Conservation (phyloP, 2,113 vertebrate genomes). For the Mirza zaza region DNA sequence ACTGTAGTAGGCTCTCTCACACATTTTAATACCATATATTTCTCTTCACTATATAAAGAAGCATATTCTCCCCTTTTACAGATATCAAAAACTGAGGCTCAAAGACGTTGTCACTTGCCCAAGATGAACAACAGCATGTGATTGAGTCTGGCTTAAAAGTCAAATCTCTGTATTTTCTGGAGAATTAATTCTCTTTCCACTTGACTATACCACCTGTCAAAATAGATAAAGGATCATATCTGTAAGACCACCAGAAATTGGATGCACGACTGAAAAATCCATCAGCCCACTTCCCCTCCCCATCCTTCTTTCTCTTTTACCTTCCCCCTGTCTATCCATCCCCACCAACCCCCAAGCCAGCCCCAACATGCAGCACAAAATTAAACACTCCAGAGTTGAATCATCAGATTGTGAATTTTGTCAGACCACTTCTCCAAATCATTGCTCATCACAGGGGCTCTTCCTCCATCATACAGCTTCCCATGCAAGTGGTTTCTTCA, state of each 20-base stretch:
- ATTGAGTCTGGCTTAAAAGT: background rate
- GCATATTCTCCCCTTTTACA: background rate
- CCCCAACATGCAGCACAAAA: background rate
- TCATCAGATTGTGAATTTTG: background rate
- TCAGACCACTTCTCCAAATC: background rate
- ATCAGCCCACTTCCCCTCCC: background rate
- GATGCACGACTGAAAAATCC: background rate
- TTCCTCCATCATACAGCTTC: constrained; percentile 65
- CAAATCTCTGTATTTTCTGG: background rate
- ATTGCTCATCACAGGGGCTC: constrained; percentile 9
- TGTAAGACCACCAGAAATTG: background rate
- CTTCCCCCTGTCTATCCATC: background rate
- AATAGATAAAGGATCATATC: background rate
- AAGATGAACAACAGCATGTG: background rate
- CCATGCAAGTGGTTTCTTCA: background rate
- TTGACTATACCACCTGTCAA: background rate
- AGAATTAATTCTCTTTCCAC: background rate
- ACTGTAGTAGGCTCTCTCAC: background rate
- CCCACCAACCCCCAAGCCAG: background rate
- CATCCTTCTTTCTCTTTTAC: background rate
- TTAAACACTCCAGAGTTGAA: background rate
- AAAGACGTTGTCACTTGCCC: background rate
- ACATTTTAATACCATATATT: background rate
- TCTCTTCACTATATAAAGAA: background rate
- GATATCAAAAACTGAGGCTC: background rate